Base-by-base conservation (phyloP, 1,140 invertebrate genomes). In the Procambarus virginalis region DNA sequence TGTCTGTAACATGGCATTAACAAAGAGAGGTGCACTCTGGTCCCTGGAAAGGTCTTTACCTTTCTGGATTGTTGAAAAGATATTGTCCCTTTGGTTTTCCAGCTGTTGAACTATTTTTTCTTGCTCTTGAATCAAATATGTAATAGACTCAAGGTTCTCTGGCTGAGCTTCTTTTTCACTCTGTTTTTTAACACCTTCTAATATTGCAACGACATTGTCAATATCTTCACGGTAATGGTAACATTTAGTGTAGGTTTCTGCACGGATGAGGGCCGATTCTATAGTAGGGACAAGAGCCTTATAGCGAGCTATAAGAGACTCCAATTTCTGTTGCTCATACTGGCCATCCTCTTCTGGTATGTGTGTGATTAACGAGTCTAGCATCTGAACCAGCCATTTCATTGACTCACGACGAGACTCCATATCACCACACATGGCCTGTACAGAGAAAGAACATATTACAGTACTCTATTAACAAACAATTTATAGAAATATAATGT, bases 371-470 rank as follows among this genome's bases (percentile, higher is more conserved):
- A 99, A 95, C 90, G 96, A 96, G 92, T 99, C 97, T 60, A 99
- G 94, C 22, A 96, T 97, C 94, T 98, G 97, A 1, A 98, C 97
- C 73, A 99, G 94, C 97, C 97, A 98, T 93, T 98, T 98, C 96
- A 98, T 98, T 92, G 98, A 97, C 94, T 98, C 97, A 78, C 97
- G 95, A 93, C 97, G 97, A 76, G 95, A 95, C 93, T 98, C 97
- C 88, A 98, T 97, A 94, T 98, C 97, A 77, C 96, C 95, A 93
- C 97, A 98, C 91, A 98, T 97, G 93, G 96, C 96, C 97, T 98
- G 6, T 22, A 34, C 4, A 34, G 68, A 73, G 6, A 73, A 73
- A 34, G 10, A 22, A 73, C 6, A 34, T 34, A 73, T 10, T 93
- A 34, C 6, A 55, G 51, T 55, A 55, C 51, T 9, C 1, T 5